phyloP scores from a whole-genome alignment of 2,888 invertebrate genomes.

The Esperia sulphurella region DNA sequence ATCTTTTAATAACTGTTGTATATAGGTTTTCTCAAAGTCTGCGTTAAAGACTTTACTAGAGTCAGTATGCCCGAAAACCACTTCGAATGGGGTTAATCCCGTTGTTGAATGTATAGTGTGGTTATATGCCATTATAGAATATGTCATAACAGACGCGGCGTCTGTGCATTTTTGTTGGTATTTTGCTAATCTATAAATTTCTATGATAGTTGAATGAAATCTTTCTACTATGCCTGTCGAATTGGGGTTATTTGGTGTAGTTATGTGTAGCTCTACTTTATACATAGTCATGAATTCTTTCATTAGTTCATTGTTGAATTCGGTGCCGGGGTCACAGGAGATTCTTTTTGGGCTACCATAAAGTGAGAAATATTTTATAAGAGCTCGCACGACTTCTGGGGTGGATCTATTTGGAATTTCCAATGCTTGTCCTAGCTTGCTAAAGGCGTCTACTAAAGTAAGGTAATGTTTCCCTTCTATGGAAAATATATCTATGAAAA shows the following conservation, averaged over 20 bases:
- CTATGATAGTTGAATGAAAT: conserved; percentile 15
- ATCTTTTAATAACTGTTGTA: conserved; percentile 11
- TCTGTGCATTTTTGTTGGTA: conserved; percentile 11
- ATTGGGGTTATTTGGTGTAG: conserved; percentile 21
- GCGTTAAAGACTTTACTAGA: neutral
- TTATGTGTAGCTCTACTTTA: conserved; percentile 21
- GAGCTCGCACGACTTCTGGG: conserved; percentile 12
- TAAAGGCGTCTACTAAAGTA: conserved; percentile 17
- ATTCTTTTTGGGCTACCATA: conserved; percentile 7
- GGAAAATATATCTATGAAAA: conserved; percentile 15
- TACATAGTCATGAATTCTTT: conserved; percentile 14
- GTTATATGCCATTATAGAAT: conserved; percentile 5
- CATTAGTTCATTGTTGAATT: conserved; percentile 11
- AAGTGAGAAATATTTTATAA: conserved; percentile 16
- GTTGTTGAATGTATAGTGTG: conserved; percentile 6
- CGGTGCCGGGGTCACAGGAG: conserved; percentile 5
- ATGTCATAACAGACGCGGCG: conserved; percentile 6
- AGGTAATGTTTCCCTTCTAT: conserved; percentile 15
- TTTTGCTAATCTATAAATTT: conserved; percentile 16
- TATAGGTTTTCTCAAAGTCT: conserved; percentile 1
- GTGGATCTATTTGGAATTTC: conserved; percentile 10
- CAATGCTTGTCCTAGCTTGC: conserved; percentile 19
- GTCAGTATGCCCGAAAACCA: conserved; percentile 9
- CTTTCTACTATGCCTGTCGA: conserved; percentile 22
- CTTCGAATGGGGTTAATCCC: conserved; percentile 9